phyloP scores from a whole-genome alignment of 1,140 invertebrate species.

The Dendroctonus ponderosae region DNA sequence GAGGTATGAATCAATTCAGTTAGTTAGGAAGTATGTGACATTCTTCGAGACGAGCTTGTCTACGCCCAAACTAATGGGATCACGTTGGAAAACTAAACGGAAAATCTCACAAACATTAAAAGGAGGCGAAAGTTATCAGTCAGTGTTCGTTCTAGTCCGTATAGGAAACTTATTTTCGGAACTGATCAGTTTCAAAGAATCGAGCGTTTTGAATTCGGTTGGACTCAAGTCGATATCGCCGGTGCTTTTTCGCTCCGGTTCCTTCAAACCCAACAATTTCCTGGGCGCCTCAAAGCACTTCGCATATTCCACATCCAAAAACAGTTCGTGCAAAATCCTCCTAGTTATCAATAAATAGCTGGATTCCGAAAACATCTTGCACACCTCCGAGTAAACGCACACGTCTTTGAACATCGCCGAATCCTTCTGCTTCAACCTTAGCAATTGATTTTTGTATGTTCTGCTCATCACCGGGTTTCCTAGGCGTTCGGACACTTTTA shows the following conservation, averaged over 20 bases:
- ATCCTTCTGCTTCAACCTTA: slow-evolving; percentile 84
- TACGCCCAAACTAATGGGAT: too few species aligned
- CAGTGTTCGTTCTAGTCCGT: slow-evolving; percentile 32
- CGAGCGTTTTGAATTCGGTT: slow-evolving; percentile 42
- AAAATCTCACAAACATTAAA: too few species aligned
- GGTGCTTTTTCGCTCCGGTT: slow-evolving; percentile 32
- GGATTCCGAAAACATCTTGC: slow-evolving; percentile 72
- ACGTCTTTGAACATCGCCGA: slow-evolving; percentile 81
- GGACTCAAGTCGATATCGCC: slow-evolving; percentile 24
- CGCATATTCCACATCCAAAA: slow-evolving; percentile 82
- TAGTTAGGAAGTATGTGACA: too few species aligned
- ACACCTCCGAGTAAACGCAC: slow-evolving; percentile 92
- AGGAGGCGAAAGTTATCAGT: slow-evolving; percentile 13
- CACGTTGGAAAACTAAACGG: too few species aligned
- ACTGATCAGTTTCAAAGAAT: slow-evolving; percentile 47
- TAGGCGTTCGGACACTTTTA: slow-evolving; percentile 64
- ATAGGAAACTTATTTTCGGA: slow-evolving; percentile 52
- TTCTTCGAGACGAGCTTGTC: too few species aligned
- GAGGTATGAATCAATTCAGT: too few species aligned
- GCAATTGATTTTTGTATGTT: slow-evolving; percentile 63
- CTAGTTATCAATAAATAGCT: slow-evolving; percentile 80
- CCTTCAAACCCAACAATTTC: slow-evolving; percentile 11
- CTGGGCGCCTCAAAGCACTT: slow-evolving; percentile 50
- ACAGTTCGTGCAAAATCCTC: slow-evolving; percentile 91
- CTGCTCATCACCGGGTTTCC: slow-evolving; percentile 69